These are phyloP conservation scores for Campoplex capitator DNA, from an alignment of 2,888 invertebrate species.

Conservation along the genomic window DNA sequence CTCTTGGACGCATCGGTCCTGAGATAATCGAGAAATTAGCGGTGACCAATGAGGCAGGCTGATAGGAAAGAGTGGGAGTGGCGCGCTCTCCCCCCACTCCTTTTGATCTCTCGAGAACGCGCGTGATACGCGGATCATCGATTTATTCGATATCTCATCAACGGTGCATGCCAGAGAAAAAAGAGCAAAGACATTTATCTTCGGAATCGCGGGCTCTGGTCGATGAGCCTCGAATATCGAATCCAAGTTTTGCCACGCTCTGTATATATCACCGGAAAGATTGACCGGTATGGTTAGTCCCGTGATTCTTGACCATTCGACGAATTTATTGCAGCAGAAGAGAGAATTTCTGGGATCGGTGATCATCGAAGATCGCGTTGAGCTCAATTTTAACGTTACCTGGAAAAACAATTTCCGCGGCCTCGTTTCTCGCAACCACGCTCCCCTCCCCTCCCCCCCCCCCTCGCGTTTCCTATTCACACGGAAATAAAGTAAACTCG, in stretches of 20 bases:
- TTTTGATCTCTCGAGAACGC: too few species aligned
- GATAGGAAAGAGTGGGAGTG: too few species aligned
- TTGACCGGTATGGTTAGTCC: not conserved
- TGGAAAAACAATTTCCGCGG: conserved; percentile 23
- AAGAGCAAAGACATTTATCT: not conserved
- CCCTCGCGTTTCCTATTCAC: not conserved
- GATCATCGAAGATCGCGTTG: conserved; percentile 35
- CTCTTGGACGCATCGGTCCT: not conserved
- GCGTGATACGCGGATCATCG: not conserved
- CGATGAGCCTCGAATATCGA: not conserved
- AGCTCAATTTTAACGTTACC: conserved; percentile 19
- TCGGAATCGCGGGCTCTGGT: not conserved
- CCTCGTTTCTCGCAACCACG: conserved; percentile 22
- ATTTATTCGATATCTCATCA: not conserved
- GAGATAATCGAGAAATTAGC: too few species aligned
- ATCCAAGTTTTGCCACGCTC: not conserved
- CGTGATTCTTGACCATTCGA: conserved; percentile 34
- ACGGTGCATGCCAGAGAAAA: not conserved
- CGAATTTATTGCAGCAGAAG: conserved; percentile 22
- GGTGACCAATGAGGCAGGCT: too few species aligned
- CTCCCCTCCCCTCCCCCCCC: not conserved
- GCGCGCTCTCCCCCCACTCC: too few species aligned
- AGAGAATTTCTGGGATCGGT: conserved; percentile 35
- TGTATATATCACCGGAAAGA: not conserved
- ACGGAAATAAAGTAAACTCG: conserved; percentile 17